Evolutionary conservation across 1,140 invertebrate species (phyloP), one percentile per base, ranked within the genome.

Genomic region (Dreissena rostriformis): DNA sequence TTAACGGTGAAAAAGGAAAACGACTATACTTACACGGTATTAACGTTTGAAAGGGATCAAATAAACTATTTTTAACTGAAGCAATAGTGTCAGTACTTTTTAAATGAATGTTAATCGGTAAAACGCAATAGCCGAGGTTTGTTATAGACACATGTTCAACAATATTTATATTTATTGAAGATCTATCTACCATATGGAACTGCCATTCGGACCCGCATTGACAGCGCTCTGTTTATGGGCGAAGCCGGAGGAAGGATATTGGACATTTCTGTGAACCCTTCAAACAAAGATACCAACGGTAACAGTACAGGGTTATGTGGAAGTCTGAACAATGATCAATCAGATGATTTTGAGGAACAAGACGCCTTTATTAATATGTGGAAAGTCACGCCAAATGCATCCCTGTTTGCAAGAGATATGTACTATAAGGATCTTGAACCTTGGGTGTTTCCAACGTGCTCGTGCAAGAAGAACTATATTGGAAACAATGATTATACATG

Each of bases 151-250:
- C 2, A 39, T 39, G 39, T 39, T 39, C 39, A 39, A 39, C 39
- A 8, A 39, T 39, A 39, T 39, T 39, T 61, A 29, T 39, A 11
- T 71, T 39, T n/a, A 39, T 28, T 29, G 26, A 28, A 79, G 76
- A 79, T 79, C 14, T 79, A 79, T 57, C 26, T 79, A 11, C 76
- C 76, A 17, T 79, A 55, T 28, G 76, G 76, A n/a, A 79, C 76
- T 14, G 52, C 65, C 12, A n/a, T 79, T 6, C 65, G 61, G 39
- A 66, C 76, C 5, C 76, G 76, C 19, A 12, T 79, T 2, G 76
- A 79, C 19, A 79, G 57, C n/a, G 52, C 65, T 24, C 76, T 65
- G 24, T 79, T 67, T 70, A 12, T 19, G 8, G 63, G 39, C 17
- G 61, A 57, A 19, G 75, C 24, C 17, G 65, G 75, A n/a, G 39